A percentile compares a stretch with the other conserved stretches of the same genome.
Evolutionary conservation across 2,797 vertebrate species (phyloP).

Genomic region (Phataginus tetradactyla): DNA sequence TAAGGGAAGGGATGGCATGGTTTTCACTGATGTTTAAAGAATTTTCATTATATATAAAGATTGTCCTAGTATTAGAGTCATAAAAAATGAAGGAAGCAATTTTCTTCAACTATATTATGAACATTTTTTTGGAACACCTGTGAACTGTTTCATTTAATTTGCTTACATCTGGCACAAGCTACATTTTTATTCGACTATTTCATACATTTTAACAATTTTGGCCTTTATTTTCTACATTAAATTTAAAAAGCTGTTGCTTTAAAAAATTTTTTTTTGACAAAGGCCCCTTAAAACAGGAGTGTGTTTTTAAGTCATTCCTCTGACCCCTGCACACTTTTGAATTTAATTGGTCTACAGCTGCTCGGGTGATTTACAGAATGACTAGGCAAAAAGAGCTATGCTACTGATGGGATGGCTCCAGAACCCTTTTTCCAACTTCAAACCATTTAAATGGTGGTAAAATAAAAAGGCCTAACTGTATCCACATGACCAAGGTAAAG

Average conservation of each 20-base stretch:
- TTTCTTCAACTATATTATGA: constrained; percentile 51
- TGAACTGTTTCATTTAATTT: constrained; percentile 64
- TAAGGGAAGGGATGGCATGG: not conserved
- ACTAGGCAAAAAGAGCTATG: not conserved
- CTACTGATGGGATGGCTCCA: not conserved
- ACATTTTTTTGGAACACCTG: constrained; percentile 66
- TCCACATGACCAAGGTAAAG: not conserved
- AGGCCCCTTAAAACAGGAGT: not conserved
- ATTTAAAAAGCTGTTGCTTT: not conserved
- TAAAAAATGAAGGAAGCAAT: constrained; percentile 51
- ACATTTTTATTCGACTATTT: constrained; percentile 62
- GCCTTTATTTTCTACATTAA: constrained; percentile 28
- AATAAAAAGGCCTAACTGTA: not conserved
- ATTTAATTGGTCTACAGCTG: constrained; percentile 31
- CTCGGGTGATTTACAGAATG: not conserved
- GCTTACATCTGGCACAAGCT: constrained; percentile 52
- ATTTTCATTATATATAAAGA: not conserved
- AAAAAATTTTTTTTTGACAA: constrained; percentile 18
- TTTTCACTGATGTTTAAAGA: not conserved
- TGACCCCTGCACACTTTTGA: constrained; percentile 8
- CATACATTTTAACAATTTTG: constrained; percentile 53
- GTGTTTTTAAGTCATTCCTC: not conserved
- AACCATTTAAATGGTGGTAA: not conserved
- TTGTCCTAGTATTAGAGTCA: constrained; percentile 32
- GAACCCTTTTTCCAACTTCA: not conserved